A percentile compares a stretch with the other conserved stretches of the same genome.
phyloP scores from a whole-genome alignment of 2,888 invertebrate species.

The Tachina grossa region DNA sequence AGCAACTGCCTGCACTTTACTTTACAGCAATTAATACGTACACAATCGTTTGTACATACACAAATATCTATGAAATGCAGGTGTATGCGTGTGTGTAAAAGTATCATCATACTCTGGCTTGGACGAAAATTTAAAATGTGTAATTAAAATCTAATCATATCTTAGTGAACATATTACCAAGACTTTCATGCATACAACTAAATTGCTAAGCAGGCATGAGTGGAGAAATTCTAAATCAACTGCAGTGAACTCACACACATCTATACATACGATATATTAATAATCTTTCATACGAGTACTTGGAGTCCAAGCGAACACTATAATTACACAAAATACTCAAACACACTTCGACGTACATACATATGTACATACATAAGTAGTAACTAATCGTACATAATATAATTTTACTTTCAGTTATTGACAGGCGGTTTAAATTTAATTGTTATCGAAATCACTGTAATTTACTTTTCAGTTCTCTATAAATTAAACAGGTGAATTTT shows the following conservation, averaged over 20 bases:
- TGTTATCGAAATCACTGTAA: constrained; percentile 70
- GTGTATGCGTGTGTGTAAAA: constrained; percentile 21
- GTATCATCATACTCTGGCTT: constrained; percentile 27
- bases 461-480: constrained; percentile 60
- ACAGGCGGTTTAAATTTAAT: constrained; percentile 71
- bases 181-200: neutral
- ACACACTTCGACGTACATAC: neutral
- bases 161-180: constrained; percentile 61
- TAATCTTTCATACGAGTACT: neutral
- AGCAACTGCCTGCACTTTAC: constrained; percentile 33
- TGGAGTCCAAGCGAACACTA: neutral
- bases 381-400: constrained; percentile 8
- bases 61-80: neutral
- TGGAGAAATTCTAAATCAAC: constrained; percentile 1
- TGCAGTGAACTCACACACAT: constrained; percentile 6
- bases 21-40: constrained; percentile 29
- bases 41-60: too few species aligned
- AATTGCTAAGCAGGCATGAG: constrained; percentile 8
- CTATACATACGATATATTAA: neutral
- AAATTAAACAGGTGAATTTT: constrained; percentile 64
- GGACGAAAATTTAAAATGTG: constrained; percentile 51
- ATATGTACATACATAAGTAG: neutral
- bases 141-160: constrained; percentile 71
- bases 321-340: constrained; percentile 24
- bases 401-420: constrained; percentile 53